Base-by-base conservation (phyloP, 1,140 invertebrate genomes). In the Akabosia matsudoensis region DNA sequence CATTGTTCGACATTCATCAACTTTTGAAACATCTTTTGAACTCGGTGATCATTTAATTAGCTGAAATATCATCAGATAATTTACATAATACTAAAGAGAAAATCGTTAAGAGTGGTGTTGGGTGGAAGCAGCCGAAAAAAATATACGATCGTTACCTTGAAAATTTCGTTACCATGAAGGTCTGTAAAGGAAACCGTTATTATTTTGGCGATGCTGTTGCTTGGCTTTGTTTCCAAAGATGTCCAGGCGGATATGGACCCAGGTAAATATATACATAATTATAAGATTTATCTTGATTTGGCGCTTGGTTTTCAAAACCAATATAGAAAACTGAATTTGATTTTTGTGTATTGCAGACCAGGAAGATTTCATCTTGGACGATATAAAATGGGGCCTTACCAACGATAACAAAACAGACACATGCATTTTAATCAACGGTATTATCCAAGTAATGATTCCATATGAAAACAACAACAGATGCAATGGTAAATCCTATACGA, bases 331-430 rank as follows among this genome's bases (percentile, higher is more conserved):
- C n/a, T n/a, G n/a, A n/a, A n/a, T n/a, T n/a, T n/a, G n/a, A n/a
- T n/a, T n/a, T n/a, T n/a, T n/a, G n/a, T n/a, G n/a, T n/a, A n/a
- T 45, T 45, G 7, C 37, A 56, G 54, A 24, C 10, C 54, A 56
- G n/a, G 24, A 67, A 30, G 61, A 67, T 22, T 67, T 30, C 22
- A 67, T 31, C 31, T 4, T 67, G 3, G 61, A 67, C n/a, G 61
- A 67, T 7, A 31, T 67, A 10, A 67, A 31, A 31, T 67, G 61
- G 61, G 61, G 61, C n/a, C 61, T 67, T 28, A 67, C 61, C 3
- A 31, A 67, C 22, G n/a, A 3, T n/a, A 67, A 67, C 30, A 67
- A 67, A n/a, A 67, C 61, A 7, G 28, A 67, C n/a, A 67, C 61
- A 2, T 67, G 61, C 61, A 67, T 67, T 31, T 7, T 67, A 30